phyloP scores from a whole-genome alignment of 2,113 vertebrate genomes.

The Oreochromis aureus region DNA sequence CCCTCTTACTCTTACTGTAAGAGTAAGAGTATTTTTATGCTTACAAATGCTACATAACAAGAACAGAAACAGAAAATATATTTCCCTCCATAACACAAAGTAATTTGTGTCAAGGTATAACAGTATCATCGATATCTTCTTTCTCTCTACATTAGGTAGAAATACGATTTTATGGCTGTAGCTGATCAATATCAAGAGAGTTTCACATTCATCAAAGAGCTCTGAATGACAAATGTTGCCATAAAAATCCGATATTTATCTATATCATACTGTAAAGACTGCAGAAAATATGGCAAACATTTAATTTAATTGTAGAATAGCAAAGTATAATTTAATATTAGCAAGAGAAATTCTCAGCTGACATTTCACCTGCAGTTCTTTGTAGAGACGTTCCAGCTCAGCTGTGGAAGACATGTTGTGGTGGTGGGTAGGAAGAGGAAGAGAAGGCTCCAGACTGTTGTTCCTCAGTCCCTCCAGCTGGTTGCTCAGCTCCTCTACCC shows the following conservation, averaged over 20 bases:
- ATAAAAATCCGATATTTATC: neutral
- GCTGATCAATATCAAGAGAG: neutral
- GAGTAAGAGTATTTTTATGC: neutral
- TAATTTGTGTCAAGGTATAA: neutral
- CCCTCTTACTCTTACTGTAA: neutral
- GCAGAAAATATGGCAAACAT: neutral
- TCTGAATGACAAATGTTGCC: neutral
- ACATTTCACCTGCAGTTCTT: constrained; percentile 85
- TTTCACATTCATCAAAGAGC: neutral
- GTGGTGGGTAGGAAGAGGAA: neutral
- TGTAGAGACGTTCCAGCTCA: constrained; percentile 85
- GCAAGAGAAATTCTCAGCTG: neutral
- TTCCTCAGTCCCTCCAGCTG: constrained; percentile 89
- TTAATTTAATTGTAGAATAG: neutral
- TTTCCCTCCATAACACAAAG: neutral
- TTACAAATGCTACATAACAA: neutral
- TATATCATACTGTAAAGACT: neutral
- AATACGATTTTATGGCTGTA: neutral
- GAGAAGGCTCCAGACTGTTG: constrained; percentile 72
- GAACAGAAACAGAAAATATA: neutral
- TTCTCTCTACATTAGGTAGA: neutral
- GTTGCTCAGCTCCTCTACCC: constrained; percentile 87
- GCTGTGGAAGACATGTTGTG: constrained; percentile 58
- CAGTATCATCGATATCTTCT: neutral
- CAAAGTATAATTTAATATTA: neutral